Percentiles rank a stretch among this genome's conserved stretches.
Evolutionary conservation across 2,888 invertebrate genomes (phyloP).

Genomic region (Thysanoteuthis rhombus): DNA sequence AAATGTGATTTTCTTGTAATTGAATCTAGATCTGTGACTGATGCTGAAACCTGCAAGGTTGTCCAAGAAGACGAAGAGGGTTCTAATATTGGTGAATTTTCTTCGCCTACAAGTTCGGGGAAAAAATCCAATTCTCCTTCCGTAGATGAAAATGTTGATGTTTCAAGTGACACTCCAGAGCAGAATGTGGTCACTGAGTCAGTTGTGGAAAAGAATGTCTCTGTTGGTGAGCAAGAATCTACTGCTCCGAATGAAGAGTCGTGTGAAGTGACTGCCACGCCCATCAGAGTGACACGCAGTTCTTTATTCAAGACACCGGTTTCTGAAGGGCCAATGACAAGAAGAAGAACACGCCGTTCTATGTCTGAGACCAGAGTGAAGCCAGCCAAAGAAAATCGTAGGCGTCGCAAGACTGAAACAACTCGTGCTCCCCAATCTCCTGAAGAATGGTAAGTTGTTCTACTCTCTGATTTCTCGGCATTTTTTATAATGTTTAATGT

Average conservation of each 20-base stretch:
- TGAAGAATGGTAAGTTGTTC: conserved; percentile 48
- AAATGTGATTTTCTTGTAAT: too few relatives aligned
- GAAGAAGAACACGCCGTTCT: neutral
- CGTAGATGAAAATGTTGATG: neutral
- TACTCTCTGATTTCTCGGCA: too few relatives aligned
- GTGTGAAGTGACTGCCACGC: neutral
- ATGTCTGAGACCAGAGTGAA: neutral
- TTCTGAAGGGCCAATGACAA: neutral
- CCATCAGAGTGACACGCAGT: neutral
- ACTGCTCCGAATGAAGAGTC: neutral
- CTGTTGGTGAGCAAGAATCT: neutral
- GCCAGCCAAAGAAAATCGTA: neutral
- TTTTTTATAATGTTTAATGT: neutral
- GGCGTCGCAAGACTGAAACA: conserved; percentile 36
- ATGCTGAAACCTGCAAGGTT: neutral
- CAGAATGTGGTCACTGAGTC: neutral
- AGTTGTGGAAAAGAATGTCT: neutral
- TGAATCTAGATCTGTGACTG: too few relatives aligned
- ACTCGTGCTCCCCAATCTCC: conserved; percentile 44
- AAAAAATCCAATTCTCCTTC: neutral
- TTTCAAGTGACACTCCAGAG: neutral
- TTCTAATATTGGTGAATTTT: neutral
- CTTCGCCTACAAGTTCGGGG: neutral
- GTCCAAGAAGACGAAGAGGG: neutral
- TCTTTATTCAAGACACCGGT: neutral